A percentile compares a stretch with the other conserved stretches of the same genome.
Evolutionary conservation across 2,888 invertebrate species (phyloP).

Genomic region (Eulithis testata): DNA sequence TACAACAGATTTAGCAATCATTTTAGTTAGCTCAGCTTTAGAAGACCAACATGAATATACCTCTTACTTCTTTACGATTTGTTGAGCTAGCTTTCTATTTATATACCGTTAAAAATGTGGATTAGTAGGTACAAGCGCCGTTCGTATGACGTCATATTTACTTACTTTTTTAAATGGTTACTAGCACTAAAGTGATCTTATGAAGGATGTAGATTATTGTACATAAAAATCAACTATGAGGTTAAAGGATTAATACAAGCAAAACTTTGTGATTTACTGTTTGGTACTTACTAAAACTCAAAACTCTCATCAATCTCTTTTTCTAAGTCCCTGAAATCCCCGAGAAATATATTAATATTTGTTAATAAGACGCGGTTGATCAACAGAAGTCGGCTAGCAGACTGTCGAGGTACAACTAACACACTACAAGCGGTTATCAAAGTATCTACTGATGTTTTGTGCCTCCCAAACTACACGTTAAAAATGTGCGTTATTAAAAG

Average conservation of each 20-base stretch:
- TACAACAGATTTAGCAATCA: too few species aligned
- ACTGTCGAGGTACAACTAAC: slow-evolving; percentile 15
- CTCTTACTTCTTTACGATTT: background rate
- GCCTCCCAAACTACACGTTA: background rate
- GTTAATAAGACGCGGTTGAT: slow-evolving; percentile 25
- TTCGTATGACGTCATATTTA: background rate
- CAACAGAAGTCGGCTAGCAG: slow-evolving; percentile 37
- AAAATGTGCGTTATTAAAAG: background rate
- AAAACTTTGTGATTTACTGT: slow-evolving; percentile 11
- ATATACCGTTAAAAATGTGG: slow-evolving; percentile 4
- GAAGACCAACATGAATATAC: too few species aligned
- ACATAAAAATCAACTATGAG: background rate
- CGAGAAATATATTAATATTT: slow-evolving; percentile 23
- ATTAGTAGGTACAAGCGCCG: background rate
- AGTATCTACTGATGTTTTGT: slow-evolving; percentile 2
- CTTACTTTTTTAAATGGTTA: background rate
- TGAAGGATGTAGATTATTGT: background rate
- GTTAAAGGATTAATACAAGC: slow-evolving; percentile 18
- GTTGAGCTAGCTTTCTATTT: slow-evolving; percentile 5
- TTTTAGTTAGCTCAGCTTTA: too few species aligned
- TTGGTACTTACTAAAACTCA: slow-evolving; percentile 40
- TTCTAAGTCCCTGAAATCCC: slow-evolving; percentile 40
- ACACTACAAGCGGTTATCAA: slow-evolving; percentile 13
- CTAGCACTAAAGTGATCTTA: slow-evolving; percentile 1
- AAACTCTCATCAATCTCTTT: slow-evolving; percentile 26